Base-by-base conservation (phyloP, 2,797 vertebrate genomes). In the Florisuga fusca region DNA sequence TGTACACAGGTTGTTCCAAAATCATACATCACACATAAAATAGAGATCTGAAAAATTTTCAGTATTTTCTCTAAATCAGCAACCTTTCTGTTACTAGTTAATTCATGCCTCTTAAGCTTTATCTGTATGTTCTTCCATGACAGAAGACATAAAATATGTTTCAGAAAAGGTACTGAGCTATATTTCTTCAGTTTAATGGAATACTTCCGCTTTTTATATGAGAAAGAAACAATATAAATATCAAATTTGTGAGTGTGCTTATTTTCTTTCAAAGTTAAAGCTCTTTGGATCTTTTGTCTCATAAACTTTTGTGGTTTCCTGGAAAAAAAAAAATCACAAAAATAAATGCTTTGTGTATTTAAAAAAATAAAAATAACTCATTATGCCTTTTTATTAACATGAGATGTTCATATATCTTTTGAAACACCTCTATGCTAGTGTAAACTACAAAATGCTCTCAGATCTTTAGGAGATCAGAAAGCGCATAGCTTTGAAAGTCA, bases 391-490 rank as follows among this genome's bases (percentile, higher is more conserved):
- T 66, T 84, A 73, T 79, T 43, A 86, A 88, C 78, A 80, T 53
- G 36, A 81, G 82, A 68, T 68, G 63, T 93, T 93, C 72, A 78
- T 48, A 61, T 45, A 29, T 87, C 87, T 93, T 94, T 90, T 94
- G 86, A 96, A 95, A 92, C 59, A 94, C 54, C 45, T 87, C 66
- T 86, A 6, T 94, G 61, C 57, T 73, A 91, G 66, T 72, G 71
- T 93, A 96, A 96, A 94, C 67, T 92, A 94, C 84, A 96, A 89
- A 94, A 95, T 96, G 76, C 71, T 89, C 87, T 95, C 73, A 96
- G 91, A 97, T 94, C 93, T 97, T 96, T 91, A 54, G 41, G 18
- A 86, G 90, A 97, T 96, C 84, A 94, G 95, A 96, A 88, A 58
- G 22, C 58, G 93, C 33, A 50, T 71, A 80, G 20, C 64, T 96